phyloP scores from a whole-genome alignment of 2,888 invertebrate genomes.

The Nudaria mundana region DNA sequence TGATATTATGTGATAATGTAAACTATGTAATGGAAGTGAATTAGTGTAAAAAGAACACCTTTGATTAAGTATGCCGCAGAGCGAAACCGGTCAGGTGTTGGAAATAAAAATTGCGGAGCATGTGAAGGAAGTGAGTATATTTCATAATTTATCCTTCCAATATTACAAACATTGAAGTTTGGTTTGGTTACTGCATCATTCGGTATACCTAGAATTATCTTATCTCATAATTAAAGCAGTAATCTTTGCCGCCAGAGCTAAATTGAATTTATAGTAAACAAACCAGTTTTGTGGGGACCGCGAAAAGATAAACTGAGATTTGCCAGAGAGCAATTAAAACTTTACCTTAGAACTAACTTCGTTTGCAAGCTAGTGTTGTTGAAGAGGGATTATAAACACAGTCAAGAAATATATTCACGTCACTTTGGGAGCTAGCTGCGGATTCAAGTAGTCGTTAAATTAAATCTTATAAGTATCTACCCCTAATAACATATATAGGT shows the following conservation, averaged over 20 bases:
- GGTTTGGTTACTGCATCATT: no score
- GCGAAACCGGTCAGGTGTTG: no score
- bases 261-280: slow-evolving; percentile 77
- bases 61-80: no score
- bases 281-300: slow-evolving; percentile 65
- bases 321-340: slow-evolving; percentile 78
- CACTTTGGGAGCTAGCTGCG: slow-evolving; percentile 53
- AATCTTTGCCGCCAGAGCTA: slow-evolving; percentile 60
- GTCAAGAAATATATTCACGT: slow-evolving; percentile 62
- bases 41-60: no score
- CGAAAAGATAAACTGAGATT: slow-evolving; percentile 78
- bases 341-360: slow-evolving; percentile 77
- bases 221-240: slow-evolving; percentile 46
- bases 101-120: no score
- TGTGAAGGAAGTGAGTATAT: no score
- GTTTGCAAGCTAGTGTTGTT: slow-evolving; percentile 69
- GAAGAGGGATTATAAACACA: slow-evolving; percentile 58
- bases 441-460: slow-evolving; percentile 61
- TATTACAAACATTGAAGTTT: no score
- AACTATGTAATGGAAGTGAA: no score
- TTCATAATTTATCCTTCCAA: no score
- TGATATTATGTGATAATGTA: no score
- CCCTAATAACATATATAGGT: no score
- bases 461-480: no score
- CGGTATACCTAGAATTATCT: slow-evolving; percentile 33